phyloP scores from a whole-genome alignment of 2,888 invertebrate species.

The Hydroisotoma schaefferi region DNA sequence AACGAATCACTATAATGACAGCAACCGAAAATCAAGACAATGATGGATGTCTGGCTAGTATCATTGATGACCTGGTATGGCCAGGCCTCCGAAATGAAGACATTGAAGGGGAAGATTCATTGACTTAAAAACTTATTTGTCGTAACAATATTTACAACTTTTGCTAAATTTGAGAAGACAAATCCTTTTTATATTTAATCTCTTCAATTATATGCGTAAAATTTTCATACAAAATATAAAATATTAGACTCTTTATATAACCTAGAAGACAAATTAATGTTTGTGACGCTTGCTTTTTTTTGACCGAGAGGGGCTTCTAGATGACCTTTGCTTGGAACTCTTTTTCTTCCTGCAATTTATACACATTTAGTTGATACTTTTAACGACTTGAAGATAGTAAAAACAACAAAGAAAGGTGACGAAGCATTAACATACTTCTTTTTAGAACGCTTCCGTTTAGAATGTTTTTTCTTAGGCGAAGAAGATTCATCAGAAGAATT shows the following conservation, averaged over 20 bases:
- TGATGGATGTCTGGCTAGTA: too few relatives aligned
- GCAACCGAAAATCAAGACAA: too few relatives aligned
- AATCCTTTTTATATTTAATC: too few relatives aligned
- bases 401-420: background rate
- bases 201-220: too few relatives aligned
- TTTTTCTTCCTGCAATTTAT: slow-evolving; percentile 31
- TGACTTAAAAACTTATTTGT: too few relatives aligned
- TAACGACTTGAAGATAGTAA: background rate
- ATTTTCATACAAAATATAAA: too few relatives aligned
- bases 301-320: background rate
- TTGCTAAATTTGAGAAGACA: too few relatives aligned
- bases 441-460: slow-evolving; percentile 39
- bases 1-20: too few relatives aligned
- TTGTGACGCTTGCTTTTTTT: slow-evolving; percentile 1
- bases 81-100: too few relatives aligned
- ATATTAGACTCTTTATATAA: background rate
- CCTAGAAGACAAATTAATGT: background rate
- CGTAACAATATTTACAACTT: too few relatives aligned
- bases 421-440: slow-evolving; percentile 23
- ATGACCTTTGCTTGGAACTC: slow-evolving; percentile 15
- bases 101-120: too few relatives aligned
- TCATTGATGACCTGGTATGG: too few relatives aligned
- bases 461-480: slow-evolving; percentile 32
- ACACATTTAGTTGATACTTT: background rate
- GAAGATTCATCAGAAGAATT: slow-evolving; percentile 20